Evolutionary conservation across 2,797 vertebrate genomes (phyloP), one percentile per base, ranked within the genome.

Genomic region (Falco cherrug): DNA sequence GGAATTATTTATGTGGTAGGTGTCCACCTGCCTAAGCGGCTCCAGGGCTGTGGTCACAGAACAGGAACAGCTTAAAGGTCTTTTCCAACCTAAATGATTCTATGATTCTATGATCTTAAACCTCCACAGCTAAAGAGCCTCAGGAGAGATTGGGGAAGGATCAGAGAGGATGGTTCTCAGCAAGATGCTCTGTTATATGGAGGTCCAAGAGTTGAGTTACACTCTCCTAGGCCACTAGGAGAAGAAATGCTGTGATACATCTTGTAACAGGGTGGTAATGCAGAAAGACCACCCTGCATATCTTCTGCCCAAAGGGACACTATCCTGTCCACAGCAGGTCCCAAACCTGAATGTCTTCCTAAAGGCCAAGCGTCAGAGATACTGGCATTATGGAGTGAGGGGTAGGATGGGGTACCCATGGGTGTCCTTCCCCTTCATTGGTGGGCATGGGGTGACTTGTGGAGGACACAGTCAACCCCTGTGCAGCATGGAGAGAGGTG

Each of bases 401-500:
- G 6, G 3, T 14, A 35, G 63, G 56, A 87, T 39, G 28, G 29
- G 43, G 56, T 9, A 56, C 15, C 7, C 24, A 2, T 2, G 2
- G 7, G 5, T 70, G 25, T 63, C 59, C 47, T 85, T 33, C 17
- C 6, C 24, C 41, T n/a, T 78, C 53, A 18, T 16, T 6, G 0
- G 3, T 59, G 45, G 11, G 16, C 0, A 0, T 35, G 31, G 16
- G 6, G 21, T 82, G 60, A 22, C 41, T n/a, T 31, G 19, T 61
- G 22, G 35, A 70, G 29, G 33, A 16, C 51, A 69, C 0, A 0
- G 6, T 37, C 51, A 35, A 16, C 3, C 21, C 8, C 8, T 0
- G 1, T 41, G 31, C 63, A 64, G 35, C 0, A 0, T 48, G 48
- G 12, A 69, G 17, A 61, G 25, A 77, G 29, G 14, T 31, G 13